These are phyloP conservation scores for Troides helena DNA, from an alignment of 2,888 invertebrate genomes.

Conservation along the genomic window DNA sequence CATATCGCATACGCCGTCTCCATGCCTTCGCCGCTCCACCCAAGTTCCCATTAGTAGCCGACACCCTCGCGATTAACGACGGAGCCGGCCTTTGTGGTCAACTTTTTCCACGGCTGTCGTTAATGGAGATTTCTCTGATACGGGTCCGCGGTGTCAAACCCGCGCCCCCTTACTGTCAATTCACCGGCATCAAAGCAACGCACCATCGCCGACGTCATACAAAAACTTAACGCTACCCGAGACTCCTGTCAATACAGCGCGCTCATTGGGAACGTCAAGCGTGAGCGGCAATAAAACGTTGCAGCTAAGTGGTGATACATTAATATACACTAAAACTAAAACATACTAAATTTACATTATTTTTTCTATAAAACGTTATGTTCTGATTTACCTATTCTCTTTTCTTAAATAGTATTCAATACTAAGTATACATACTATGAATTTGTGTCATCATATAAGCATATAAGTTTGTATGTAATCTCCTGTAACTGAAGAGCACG, in stretches of 20 bases:
- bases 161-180: slow-evolving; percentile 64
- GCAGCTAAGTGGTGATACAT: background rate
- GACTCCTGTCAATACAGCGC: slow-evolving; percentile 60
- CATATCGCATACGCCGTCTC: slow-evolving; percentile 37
- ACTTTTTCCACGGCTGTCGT: slow-evolving; percentile 69
- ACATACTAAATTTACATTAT: background rate
- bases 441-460: no score
- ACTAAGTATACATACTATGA: no score
- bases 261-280: slow-evolving; percentile 51
- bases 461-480: no score
- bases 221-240: slow-evolving; percentile 44
- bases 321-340: background rate
- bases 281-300: slow-evolving; percentile 15
- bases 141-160: slow-evolving; percentile 63
- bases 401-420: no score
- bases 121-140: slow-evolving; percentile 74
- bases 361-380: background rate
- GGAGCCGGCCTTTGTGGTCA: slow-evolving; percentile 66
- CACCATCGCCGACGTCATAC: slow-evolving; percentile 40
- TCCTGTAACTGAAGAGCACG: no score
- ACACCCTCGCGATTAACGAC: slow-evolving; percentile 74
- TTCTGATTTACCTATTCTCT: background rate
- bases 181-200: slow-evolving; percentile 69
- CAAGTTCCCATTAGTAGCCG: slow-evolving; percentile 69
- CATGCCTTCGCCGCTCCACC: slow-evolving; percentile 38